Conservation (phyloP, 2,113 vertebrate genomes). For the Trematocara macrostoma region DNA sequence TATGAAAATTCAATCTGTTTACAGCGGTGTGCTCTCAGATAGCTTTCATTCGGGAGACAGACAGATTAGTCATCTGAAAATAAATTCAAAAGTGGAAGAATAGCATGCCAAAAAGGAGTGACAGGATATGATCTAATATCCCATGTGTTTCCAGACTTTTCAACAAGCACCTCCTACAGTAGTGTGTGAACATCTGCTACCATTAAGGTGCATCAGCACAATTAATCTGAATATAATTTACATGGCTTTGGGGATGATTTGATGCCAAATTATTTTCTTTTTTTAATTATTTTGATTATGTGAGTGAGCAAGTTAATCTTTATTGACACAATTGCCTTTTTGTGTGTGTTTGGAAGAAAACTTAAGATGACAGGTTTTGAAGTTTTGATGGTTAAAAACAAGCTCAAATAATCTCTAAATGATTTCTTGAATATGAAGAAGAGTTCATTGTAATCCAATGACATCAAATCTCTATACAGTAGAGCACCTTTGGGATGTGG, state of each 20-base stretch:
- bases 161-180: neutral
- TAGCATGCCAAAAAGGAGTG: neutral
- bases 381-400: neutral
- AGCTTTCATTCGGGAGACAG: neutral
- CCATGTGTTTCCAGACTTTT: constrained; percentile 4
- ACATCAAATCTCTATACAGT: neutral
- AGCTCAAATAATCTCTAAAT: neutral
- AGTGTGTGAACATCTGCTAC: constrained; percentile 26
- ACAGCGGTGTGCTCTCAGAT: neutral
- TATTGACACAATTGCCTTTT: neutral
- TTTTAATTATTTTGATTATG: neutral
- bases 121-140: constrained; percentile 43
- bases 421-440: neutral
- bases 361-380: neutral
- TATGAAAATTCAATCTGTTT: neutral
- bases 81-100: neutral
- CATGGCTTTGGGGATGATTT: neutral
- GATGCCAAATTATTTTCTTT: neutral
- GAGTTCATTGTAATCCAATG: neutral
- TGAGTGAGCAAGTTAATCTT: neutral
- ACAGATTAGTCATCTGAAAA: neutral
- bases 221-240: neutral
- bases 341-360: neutral
- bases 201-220: neutral
- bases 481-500: neutral